Conservation (phyloP, 2,888 invertebrate genomes). For the Stenolophus ochropezus region DNA sequence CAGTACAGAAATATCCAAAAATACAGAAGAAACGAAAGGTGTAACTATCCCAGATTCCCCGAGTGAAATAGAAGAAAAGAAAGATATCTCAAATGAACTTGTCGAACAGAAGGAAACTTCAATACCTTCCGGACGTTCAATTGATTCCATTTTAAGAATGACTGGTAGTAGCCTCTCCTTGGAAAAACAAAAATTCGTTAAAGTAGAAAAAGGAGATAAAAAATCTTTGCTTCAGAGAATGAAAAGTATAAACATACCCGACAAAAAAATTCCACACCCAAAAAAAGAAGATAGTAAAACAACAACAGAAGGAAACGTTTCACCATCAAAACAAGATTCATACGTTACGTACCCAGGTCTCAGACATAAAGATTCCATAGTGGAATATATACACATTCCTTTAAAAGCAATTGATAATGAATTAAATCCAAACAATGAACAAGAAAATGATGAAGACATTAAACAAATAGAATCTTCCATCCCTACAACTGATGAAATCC, state of each 20-base stretch:
- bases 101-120: neutral
- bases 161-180: conserved; percentile 22
- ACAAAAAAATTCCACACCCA: neutral
- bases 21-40: conserved; percentile 16
- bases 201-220: conserved; percentile 18
- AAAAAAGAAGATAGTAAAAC: neutral
- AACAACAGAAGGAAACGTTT: neutral
- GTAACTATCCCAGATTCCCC: conserved; percentile 10
- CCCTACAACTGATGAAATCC: too few species aligned
- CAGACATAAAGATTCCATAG: conserved; percentile 38
- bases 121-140: neutral
- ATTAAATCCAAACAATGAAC: neutral
- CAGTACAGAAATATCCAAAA: conserved; percentile 63
- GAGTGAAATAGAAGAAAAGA: conserved; percentile 12
- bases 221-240: conserved; percentile 16
- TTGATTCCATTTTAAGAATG: conserved; percentile 27
- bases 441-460: conserved; percentile 44
- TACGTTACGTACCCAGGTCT: conserved; percentile 3
- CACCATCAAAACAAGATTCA: neutral
- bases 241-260: conserved; percentile 7
- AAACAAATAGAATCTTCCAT: too few species aligned
- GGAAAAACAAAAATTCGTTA: conserved; percentile 12
- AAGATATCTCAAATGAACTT: neutral
- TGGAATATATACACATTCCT: conserved; percentile 71
- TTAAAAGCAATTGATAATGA: conserved; percentile 68